These are phyloP conservation scores for Sinocyclocheilus rhinocerous DNA, from an alignment of 2,113 vertebrate species.

Conservation along the genomic window DNA sequence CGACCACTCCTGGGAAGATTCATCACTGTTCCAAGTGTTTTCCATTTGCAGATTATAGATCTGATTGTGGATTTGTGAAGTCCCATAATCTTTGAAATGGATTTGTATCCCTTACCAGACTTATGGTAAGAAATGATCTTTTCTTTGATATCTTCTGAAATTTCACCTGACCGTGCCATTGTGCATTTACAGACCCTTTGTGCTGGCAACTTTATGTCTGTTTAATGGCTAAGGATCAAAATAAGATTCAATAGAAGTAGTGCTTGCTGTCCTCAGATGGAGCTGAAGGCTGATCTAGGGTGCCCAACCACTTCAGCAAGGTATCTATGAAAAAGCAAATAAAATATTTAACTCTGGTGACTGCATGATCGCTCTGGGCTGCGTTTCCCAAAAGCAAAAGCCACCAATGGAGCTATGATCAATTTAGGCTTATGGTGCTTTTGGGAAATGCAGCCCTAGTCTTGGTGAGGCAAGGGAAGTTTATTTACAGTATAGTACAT, in stretches of 20 bases:
- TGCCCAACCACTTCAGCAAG: slow-evolving; percentile 57
- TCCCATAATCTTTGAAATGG: no score
- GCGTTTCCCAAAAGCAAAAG: background rate
- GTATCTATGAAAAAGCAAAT: background rate
- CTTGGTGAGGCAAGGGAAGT: background rate
- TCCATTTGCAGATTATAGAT: slow-evolving; percentile 20
- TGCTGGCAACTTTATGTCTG: background rate
- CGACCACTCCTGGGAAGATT: slow-evolving; percentile 24
- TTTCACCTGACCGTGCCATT: background rate
- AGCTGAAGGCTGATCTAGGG: background rate
- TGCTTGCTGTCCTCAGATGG: slow-evolving; percentile 76
- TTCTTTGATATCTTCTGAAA: background rate
- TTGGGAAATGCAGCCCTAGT: no score
- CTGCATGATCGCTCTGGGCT: background rate
- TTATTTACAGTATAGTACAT: background rate
- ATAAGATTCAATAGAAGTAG: background rate
- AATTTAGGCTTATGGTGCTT: no score
- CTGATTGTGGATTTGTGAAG: background rate
- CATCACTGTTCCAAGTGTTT: slow-evolving; percentile 8
- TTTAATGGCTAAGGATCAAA: background rate
- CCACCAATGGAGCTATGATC: no score
- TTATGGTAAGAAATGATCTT: no score
- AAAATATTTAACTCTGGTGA: background rate
- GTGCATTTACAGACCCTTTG: background rate
- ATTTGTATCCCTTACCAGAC: no score